These are phyloP conservation scores for Volucella inanis DNA, from an alignment of 2,888 invertebrate species.

Conservation along the genomic window DNA sequence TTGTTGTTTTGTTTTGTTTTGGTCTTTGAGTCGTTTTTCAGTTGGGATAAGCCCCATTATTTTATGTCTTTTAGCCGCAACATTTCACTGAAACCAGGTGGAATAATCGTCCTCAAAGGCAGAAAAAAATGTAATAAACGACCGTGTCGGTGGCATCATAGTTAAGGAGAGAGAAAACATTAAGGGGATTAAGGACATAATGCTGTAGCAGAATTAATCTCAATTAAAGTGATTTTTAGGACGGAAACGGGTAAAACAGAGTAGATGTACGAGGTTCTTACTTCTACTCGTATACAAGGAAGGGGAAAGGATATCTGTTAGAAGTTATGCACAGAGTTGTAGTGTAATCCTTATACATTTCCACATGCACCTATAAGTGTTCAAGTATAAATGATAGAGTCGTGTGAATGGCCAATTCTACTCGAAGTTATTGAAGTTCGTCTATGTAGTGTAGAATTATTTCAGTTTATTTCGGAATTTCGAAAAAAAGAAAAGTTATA, in stretches of 20 bases:
- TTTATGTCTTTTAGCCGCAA: slow-evolving; percentile 31
- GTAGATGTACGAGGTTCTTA: not conserved
- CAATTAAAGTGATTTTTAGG: slow-evolving; percentile 41
- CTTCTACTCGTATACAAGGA: no score
- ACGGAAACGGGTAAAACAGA: not conserved
- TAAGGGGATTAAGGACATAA: slow-evolving; percentile 24
- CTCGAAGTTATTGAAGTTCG: no score
- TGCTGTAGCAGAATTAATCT: slow-evolving; percentile 39
- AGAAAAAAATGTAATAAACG: slow-evolving; percentile 11
- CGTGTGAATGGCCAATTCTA: no score
- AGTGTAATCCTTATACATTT: no score
- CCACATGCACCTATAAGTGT: no score
- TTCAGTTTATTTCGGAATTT: no score
- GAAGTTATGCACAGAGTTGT: no score
- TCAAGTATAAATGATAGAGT: no score
- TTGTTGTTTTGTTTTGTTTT: not conserved
- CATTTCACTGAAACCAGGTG: slow-evolving; percentile 21
- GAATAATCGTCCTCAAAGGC: not conserved
- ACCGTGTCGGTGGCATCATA: not conserved
- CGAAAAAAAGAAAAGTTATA: no score
- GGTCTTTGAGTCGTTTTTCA: not conserved
- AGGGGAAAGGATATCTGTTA: no score
- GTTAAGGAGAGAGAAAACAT: slow-evolving; percentile 5
- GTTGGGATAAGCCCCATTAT: slow-evolving; percentile 8
- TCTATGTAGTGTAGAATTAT: no score